phyloP scores from a whole-genome alignment of 1,140 invertebrate species.

The Aplysia californica region DNA sequence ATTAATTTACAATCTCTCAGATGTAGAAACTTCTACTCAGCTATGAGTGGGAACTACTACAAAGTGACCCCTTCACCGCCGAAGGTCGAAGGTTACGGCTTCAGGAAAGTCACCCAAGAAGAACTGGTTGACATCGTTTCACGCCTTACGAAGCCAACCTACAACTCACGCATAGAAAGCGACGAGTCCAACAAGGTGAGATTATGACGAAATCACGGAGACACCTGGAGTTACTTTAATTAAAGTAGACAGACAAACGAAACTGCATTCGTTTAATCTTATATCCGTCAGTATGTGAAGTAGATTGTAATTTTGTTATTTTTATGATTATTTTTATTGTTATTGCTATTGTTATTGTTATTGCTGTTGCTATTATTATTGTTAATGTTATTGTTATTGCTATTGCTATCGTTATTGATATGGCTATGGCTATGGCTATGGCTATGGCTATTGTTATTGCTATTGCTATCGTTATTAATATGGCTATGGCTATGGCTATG shows the following conservation, averaged over 20 bases:
- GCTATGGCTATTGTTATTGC: neutral
- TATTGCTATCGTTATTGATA: too few species aligned
- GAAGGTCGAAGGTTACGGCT: conserved; percentile 17
- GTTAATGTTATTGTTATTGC: neutral
- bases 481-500: neutral
- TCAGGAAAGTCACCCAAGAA: conserved; percentile 18
- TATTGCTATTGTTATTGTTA: neutral
- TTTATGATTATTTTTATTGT: too few species aligned
- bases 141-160: conserved; percentile 24
- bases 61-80: conserved; percentile 9
- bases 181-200: neutral
- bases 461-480: neutral
- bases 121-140: conserved; percentile 28
- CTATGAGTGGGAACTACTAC: conserved; percentile 32
- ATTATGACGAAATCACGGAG: too few species aligned
- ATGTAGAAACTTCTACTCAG: neutral
- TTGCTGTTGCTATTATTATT: neutral
- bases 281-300: too few species aligned
- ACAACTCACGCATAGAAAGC: conserved; percentile 23
- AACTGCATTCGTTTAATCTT: too few species aligned
- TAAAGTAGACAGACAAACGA: too few species aligned
- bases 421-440: too few species aligned
- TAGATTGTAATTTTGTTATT: too few species aligned
- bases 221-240: too few species aligned
- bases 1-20: too few species aligned